Evolutionary conservation across 2,888 invertebrate species (phyloP), one percentile per base, ranked within the genome.

Genomic region (Ichneumon xanthorius): DNA sequence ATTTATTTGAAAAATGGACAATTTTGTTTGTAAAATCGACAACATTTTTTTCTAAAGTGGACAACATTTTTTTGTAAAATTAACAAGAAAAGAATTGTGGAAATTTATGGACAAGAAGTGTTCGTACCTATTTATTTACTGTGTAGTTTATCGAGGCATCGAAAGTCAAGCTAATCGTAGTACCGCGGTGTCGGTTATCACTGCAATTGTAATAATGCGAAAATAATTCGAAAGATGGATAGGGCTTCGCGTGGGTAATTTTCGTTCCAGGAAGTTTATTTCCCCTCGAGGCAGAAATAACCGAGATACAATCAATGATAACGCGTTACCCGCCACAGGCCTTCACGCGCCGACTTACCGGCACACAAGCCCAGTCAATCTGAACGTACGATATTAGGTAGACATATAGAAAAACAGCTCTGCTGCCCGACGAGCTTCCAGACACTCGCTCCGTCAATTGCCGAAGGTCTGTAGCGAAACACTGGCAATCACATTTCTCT

Each of bases 401-500:
- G 72, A 75, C 68, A 75, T 26, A 50, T 55, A 71, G 4, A 33
- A 61, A 53, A 67, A 63, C 71, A 75, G 50, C 65, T 77, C 61
- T 53, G 50, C 61, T 14, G 16, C 67, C 63, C 19, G 58, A 53
- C 73, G 70, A 80, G 72, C 80, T 72, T 73, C 77, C 26, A 6
- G 33, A 30, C 53, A 33, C 50, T 22, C 30, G 53, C 55, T 78
- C 80, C 65, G 68, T 53, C 70, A 61, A 71, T n/a, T 45, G 61
- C 67, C 9, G 37, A 67, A 67, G 16, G 53, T 72, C 40, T 6
- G 40, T 19, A 45, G 61, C 65, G 45, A 67, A 40, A 82, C 65
- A 82, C 55, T 37, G 33, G 37, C 37, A 85, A 83, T 86, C 80
- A 88, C 89, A 89, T 90, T 89, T 89, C 86, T 88, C 88, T 81